Base-by-base conservation (phyloP, 2,888 invertebrate species). In the Drosophila anomelani region DNA sequence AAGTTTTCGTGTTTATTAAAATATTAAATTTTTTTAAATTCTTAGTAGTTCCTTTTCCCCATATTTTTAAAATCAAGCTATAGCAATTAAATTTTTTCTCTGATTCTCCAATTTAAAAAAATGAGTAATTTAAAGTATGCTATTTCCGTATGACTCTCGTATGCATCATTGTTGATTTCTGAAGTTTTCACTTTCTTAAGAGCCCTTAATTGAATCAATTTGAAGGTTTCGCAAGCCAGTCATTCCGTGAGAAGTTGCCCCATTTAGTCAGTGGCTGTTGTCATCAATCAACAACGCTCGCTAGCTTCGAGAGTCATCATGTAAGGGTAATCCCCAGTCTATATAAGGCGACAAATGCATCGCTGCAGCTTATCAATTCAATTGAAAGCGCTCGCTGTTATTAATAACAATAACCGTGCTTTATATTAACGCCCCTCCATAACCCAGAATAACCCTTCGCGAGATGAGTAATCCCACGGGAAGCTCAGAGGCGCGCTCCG, bases 401-500 rank as follows among this genome's bases (percentile, higher is more conserved):
- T 84, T 86, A 79, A 86, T 83, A 86, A 88, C 87, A 86, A 86
- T 88, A 72, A 38, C 75, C 75, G 72, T 77, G 77, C 81, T 79
- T 83, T 84, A 83, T 86, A 75, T 70, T 66, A 72, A 83, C 68
- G 64, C 73, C 66, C 78, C 77, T 69, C 73, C 15, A 49, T 8
- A 64, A 32, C 23, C 26, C 29, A 29, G 34, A 20, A 32, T 20
- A 57, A 32, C 66, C 49, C 71, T 32, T 20, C 2, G 20, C 15
- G 20, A n/a, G 46, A 84, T 85, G 84, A 85, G 62, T 85, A 85
- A 88, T 74, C 67, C 55, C 34, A 8, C 26, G 20, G 41, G 70
- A 51, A 51, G 51, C 34, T 34, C 49, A 20, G 34, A 20, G 49
- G 34, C 20, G 46, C 29, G 29, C 29, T 29, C 77, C 77, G 70